These are phyloP conservation scores for Caiman crocodilus DNA, from an alignment of 2,797 vertebrate genomes.

Conservation along the genomic window DNA sequence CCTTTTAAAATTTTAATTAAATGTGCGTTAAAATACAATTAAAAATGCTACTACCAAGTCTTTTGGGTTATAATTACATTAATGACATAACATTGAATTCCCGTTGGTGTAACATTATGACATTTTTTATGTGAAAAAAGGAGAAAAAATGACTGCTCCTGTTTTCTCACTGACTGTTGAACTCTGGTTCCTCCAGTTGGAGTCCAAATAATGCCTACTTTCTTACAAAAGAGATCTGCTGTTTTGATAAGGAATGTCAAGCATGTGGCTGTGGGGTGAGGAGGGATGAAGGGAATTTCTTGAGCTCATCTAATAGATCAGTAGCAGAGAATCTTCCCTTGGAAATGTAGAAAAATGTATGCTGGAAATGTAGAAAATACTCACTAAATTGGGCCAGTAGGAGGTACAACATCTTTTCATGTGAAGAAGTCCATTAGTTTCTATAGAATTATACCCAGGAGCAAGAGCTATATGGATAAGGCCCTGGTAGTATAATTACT, in stretches of 20 bases:
- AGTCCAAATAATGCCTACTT: background rate
- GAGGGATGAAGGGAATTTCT: background rate
- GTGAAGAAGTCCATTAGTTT: background rate
- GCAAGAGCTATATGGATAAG: background rate
- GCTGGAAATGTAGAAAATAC: background rate
- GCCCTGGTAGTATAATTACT: background rate
- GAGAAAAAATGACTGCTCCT: background rate
- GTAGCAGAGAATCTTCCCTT: no score
- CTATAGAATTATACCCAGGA: background rate
- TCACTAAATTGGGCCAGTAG: background rate
- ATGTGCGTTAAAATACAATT: background rate
- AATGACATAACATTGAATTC: constrained; percentile 42
- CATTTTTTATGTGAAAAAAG: no score
- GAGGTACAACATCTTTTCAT: background rate
- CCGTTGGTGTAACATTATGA: constrained; percentile 18
- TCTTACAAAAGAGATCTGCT: no score
- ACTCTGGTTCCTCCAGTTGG: background rate
- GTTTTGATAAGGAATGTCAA: no score
- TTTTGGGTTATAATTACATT: constrained; percentile 63
- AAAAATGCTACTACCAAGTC: constrained; percentile 24
- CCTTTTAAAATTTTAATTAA: constrained; percentile 47
- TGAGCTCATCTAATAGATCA: background rate
- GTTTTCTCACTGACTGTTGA: background rate
- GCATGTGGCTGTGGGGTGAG: no score
- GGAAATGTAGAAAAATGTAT: background rate